Base-by-base conservation (phyloP, 1,140 invertebrate genomes). In the Aphelenchoides fujianensis region DNA sequence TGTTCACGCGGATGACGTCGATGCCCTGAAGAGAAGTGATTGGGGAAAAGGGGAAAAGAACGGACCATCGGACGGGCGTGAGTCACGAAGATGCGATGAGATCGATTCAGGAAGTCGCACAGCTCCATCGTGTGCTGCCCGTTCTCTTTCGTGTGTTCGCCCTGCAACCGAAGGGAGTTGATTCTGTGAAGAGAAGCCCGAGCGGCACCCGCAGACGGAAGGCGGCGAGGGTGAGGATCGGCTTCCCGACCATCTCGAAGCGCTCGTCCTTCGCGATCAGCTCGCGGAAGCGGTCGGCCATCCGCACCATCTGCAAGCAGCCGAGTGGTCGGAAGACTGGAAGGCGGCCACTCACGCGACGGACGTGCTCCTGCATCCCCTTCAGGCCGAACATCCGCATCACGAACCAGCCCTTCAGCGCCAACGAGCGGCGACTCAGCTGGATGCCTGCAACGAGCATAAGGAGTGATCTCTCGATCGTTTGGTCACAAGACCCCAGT, bases 81-180 rank as follows among this genome's bases (percentile, higher is more conserved):
- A 1, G 63, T 66, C 23, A 66, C 31, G 32, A 36, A 66, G 1
- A 66, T 16, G 0, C 31, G 16, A n/a, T 12, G 12, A 35, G 16
- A 19, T 19, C 63, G 63, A 35, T 66, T 66, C n/a, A 66, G 2
- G 34, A 41, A 66, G 23, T 66, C 63, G 36, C 63, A 66, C 2
- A 66, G 34, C n/a, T 16, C 63, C 31, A 12, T 66, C 2, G 63
- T 66, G 36, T 41, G 36, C 0, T 1, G 16, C 19, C 53, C 32
- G 2, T 16, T 30, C 53, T 66, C 63, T 30, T 66, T 12, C n/a
- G 9, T 12, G 27, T 16, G n/a, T 34, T 34, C 34, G 12, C 5
- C 19, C n/a, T n/a, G n/a, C n/a, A n/a, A n/a, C n/a, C n/a, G n/a
- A n/a, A n/a, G n/a, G n/a, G n/a, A n/a, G n/a, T n/a, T n/a, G n/a